These are phyloP conservation scores for Bombyx huttoni DNA, from an alignment of 2,888 invertebrate genomes.

Conservation along the genomic window DNA sequence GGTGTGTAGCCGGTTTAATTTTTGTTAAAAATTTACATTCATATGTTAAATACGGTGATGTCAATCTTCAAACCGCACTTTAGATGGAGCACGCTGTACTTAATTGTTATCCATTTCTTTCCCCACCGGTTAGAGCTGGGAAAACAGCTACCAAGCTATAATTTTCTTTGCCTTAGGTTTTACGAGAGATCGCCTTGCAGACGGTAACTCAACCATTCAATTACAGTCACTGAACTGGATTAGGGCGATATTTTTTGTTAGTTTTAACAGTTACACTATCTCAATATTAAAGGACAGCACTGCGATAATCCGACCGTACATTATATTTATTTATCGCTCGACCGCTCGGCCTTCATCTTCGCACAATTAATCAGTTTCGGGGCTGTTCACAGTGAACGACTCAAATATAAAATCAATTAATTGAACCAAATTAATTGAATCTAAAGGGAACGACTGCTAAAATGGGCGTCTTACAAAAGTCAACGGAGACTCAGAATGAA, in stretches of 20 bases:
- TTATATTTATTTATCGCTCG: constrained; percentile 45
- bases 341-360: constrained; percentile 26
- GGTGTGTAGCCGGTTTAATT: background rate
- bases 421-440: background rate
- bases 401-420: background rate
- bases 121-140: too few relatives aligned
- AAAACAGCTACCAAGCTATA: too few relatives aligned
- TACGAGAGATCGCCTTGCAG: too few relatives aligned
- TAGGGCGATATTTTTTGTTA: background rate
- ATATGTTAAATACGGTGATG: too few relatives aligned
- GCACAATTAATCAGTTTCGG: constrained; percentile 44
- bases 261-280: background rate
- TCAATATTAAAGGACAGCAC: background rate
- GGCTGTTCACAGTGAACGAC: constrained; percentile 27
- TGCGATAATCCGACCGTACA: constrained; percentile 20
- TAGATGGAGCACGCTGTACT: too few relatives aligned
- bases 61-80: too few relatives aligned
- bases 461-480: too few relatives aligned
- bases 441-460: too few relatives aligned
- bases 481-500: too few relatives aligned
- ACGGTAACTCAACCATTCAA: too few relatives aligned
- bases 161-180: too few relatives aligned
- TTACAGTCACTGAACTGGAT: background rate
- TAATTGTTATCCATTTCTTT: too few relatives aligned
- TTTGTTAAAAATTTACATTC: background rate